These are phyloP conservation scores for Pelodiscus sinensis DNA, from an alignment of 2,113 vertebrate genomes.

Conservation along the genomic window DNA sequence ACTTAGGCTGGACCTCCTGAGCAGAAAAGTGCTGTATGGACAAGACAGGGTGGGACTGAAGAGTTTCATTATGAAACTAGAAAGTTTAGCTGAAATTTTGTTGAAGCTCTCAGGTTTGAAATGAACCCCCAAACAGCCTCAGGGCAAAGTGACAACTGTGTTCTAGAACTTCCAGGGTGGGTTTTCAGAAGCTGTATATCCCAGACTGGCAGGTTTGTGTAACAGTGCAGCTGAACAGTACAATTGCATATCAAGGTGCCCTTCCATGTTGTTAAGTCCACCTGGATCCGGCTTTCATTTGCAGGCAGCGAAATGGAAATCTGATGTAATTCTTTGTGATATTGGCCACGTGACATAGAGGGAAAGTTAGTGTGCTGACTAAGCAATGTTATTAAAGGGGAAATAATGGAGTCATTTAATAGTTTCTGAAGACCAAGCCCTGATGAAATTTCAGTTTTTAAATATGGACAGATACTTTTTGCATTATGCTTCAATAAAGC, in stretches of 20 bases:
- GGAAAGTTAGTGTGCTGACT: not conserved
- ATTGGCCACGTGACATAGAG: not conserved
- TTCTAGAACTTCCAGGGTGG: not conserved
- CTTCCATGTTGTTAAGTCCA: not conserved
- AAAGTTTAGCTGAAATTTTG: not conserved
- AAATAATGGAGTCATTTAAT: not conserved
- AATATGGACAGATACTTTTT: slow-evolving; percentile 53
- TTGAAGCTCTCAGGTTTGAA: not conserved
- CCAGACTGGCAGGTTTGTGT: not conserved
- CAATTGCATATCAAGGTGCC: not conserved
- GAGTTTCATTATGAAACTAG: not conserved
- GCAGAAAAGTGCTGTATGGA: not conserved
- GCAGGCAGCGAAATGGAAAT: not conserved
- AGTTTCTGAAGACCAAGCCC: not conserved
- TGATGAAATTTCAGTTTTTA: slow-evolving; percentile 30
- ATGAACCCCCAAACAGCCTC: accelerated
- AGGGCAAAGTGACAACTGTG: not conserved
- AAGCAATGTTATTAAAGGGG: not conserved
- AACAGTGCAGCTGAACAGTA: not conserved
- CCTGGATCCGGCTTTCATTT: not conserved
- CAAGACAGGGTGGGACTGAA: not conserved
- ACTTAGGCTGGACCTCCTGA: not conserved
- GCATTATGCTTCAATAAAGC: slow-evolving; percentile 69
- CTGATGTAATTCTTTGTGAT: accelerated
- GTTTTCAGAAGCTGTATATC: not conserved